Conservation (phyloP, 2,113 vertebrate genomes). For the Alosa alosa region DNA sequence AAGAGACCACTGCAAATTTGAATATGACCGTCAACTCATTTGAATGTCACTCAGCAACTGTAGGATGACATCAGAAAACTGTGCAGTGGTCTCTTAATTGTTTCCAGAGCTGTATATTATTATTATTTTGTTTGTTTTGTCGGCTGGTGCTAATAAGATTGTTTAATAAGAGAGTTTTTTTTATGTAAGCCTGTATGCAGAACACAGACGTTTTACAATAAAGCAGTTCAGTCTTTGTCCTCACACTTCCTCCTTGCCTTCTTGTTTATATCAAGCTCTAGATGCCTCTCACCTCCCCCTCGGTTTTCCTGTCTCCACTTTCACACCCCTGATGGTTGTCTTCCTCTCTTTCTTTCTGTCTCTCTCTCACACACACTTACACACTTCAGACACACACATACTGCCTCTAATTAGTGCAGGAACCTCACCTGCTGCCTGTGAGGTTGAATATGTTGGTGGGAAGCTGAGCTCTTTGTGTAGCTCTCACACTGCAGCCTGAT, state of each 20-base stretch:
- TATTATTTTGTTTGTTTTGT: too few relatives aligned
- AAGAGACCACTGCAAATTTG: too few relatives aligned
- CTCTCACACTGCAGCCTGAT: not conserved
- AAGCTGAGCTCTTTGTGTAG: conserved; percentile 36
- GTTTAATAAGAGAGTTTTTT: too few relatives aligned
- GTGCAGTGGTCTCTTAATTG: too few relatives aligned
- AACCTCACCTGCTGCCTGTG: conserved; percentile 50
- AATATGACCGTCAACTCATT: too few relatives aligned
- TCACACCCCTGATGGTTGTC: not conserved
- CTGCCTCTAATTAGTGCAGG: conserved; percentile 50
- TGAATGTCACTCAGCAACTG: too few relatives aligned
- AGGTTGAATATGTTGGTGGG: conserved; percentile 37
- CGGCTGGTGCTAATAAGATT: too few relatives aligned
- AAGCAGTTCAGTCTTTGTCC: not conserved
- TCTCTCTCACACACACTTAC: not conserved
- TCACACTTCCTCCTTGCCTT: not conserved
- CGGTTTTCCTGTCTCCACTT: not conserved
- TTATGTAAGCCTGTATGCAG: too few relatives aligned
- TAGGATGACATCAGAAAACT: too few relatives aligned
- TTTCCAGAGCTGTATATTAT: too few relatives aligned
- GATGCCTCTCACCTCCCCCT: not conserved
- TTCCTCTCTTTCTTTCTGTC: conserved; percentile 22
- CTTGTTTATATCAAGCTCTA: not conserved
- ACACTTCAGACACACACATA: not conserved
- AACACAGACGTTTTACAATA: not conserved